Percentiles rank a stretch among this genome's conserved stretches.
phyloP scores from a whole-genome alignment of 2,113 vertebrate genomes.

The Syngnathus typhle region DNA sequence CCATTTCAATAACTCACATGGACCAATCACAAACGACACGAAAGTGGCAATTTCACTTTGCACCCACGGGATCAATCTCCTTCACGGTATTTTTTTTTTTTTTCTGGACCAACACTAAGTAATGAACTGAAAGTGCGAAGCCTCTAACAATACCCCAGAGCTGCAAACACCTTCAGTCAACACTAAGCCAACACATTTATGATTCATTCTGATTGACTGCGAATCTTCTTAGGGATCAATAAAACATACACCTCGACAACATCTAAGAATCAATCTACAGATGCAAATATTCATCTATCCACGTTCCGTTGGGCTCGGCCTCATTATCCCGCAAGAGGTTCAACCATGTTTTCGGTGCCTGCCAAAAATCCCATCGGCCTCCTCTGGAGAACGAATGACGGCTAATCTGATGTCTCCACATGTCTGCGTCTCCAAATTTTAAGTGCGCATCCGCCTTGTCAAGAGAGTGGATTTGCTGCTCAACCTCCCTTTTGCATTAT shows the following conservation, averaged over 20 bases:
- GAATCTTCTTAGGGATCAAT: background rate
- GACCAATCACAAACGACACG: background rate
- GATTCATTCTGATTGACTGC: background rate
- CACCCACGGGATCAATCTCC: background rate
- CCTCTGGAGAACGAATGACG: slow-evolving; percentile 16
- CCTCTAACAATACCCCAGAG: background rate
- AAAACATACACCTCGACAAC: background rate
- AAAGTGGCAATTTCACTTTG: background rate
- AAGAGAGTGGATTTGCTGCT: slow-evolving; percentile 11
- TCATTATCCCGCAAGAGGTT: no score
- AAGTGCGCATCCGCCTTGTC: background rate
- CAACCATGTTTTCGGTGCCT: background rate
- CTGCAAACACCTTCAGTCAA: background rate
- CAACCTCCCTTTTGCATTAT: slow-evolving; percentile 43
- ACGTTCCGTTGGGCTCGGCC: no score
- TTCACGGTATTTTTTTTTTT: background rate
- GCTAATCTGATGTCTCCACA: slow-evolving; percentile 5
- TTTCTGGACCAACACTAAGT: background rate
- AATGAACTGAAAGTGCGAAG: background rate
- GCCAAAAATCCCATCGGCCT: background rate
- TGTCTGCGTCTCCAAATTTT: background rate
- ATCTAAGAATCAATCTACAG: background rate
- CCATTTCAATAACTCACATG: background rate
- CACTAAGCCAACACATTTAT: background rate
- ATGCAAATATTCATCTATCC: background rate